These are phyloP conservation scores for Apamea sordens DNA, from an alignment of 2,888 invertebrate genomes.

Conservation along the genomic window DNA sequence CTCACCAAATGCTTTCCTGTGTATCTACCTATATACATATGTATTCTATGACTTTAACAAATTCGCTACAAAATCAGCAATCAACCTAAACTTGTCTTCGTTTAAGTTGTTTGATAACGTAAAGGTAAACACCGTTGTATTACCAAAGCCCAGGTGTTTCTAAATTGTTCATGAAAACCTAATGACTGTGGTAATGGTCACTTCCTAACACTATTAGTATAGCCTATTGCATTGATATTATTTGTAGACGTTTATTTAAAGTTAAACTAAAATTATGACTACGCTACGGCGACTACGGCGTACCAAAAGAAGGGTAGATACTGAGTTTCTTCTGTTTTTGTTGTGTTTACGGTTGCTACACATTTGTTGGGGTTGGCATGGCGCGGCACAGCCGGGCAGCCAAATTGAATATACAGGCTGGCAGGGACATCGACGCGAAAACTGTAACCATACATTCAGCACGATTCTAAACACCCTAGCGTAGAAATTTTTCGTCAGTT, in stretches of 20 bases:
- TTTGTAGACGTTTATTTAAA: too few relatives aligned
- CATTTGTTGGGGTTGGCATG: background rate
- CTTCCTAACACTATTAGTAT: background rate
- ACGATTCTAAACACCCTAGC: background rate
- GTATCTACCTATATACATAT: too few relatives aligned
- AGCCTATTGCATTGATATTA: background rate
- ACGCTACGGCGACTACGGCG: background rate
- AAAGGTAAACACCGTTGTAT: slow-evolving; percentile 5
- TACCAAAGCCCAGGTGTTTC: background rate
- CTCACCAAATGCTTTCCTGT: too few relatives aligned
- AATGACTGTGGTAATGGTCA: background rate
- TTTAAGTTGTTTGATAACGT: background rate
- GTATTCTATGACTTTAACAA: background rate
- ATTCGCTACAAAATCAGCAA: background rate
- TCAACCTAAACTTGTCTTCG: background rate
- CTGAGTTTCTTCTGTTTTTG: background rate
- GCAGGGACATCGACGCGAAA: background rate
- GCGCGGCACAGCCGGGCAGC: background rate
- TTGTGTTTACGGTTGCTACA: background rate
- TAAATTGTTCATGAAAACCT: background rate
- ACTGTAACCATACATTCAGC: background rate
- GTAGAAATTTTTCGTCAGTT: background rate
- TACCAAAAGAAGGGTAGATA: background rate
- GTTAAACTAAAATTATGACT: background rate
- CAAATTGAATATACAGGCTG: background rate